Conservation (phyloP, 2,113 vertebrate species). For the Ancistrus triradiatus region DNA sequence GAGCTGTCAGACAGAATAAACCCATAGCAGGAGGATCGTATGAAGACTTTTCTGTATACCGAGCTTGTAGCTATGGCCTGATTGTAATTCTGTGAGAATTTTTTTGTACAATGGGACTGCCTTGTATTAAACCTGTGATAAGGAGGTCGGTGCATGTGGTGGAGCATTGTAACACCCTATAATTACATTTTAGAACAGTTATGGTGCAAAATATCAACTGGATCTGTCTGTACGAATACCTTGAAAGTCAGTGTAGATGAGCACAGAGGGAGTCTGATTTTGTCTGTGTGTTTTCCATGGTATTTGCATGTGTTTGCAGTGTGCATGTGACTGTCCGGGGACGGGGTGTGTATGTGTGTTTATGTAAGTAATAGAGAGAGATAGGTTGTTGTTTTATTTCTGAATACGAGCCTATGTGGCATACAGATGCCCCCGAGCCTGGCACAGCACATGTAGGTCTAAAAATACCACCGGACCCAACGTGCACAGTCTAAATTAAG, state of each 20-base stretch:
- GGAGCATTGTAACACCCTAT: too few relatives aligned
- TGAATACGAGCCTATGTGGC: not conserved
- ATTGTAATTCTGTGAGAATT: too few relatives aligned
- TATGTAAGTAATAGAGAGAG: not conserved
- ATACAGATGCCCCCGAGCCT: conserved; percentile 28
- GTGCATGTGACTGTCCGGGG: not conserved
- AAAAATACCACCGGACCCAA: conserved; percentile 33
- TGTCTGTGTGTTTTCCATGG: not conserved
- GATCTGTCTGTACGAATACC: too few relatives aligned
- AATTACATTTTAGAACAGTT: too few relatives aligned
- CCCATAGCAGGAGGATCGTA: not conserved
- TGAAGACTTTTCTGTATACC: too few relatives aligned
- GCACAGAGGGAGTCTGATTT: not conserved
- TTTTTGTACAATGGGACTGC: too few relatives aligned
- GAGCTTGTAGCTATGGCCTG: too few relatives aligned
- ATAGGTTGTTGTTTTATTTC: too few relatives aligned
- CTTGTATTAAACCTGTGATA: too few relatives aligned
- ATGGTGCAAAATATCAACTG: too few relatives aligned
- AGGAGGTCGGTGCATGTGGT: too few relatives aligned
- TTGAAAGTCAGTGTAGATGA: not conserved
- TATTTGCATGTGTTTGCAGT: not conserved
- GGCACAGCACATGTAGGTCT: conserved; percentile 8
- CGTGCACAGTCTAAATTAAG: conserved; percentile 7
- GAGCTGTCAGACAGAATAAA: conserved; percentile 1
- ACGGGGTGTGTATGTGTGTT: not conserved